Conservation (phyloP, 2,888 invertebrate genomes). For the Auanema freiburgensis region DNA sequence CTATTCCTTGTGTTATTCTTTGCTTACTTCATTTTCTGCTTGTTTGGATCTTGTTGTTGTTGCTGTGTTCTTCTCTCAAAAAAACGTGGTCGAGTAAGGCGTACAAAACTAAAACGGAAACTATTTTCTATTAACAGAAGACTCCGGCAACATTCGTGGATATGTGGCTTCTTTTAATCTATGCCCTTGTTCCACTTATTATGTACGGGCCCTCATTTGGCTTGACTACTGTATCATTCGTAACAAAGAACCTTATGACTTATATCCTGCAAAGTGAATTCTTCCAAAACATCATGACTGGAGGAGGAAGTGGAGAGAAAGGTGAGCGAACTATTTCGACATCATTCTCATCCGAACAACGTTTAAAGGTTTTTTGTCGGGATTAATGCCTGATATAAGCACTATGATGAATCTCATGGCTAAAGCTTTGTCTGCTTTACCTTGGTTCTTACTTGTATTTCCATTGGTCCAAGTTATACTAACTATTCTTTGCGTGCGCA, state of each 20-base stretch:
- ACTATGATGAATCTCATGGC: conserved; percentile 33
- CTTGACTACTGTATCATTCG: conserved; percentile 35
- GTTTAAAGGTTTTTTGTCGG: background rate
- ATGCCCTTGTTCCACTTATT: conserved; percentile 32
- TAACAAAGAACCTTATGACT: background rate
- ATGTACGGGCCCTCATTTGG: conserved; percentile 43
- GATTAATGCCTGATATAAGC: background rate
- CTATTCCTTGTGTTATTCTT: conserved; percentile 35
- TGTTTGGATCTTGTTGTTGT: conserved; percentile 43
- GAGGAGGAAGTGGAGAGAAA: too few species aligned
- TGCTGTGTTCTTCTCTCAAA: conserved; percentile 26
- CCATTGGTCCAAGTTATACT: conserved; percentile 39
- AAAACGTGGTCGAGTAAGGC: conserved; percentile 23
- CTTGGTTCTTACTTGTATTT: conserved; percentile 45
- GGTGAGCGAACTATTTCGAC: too few species aligned
- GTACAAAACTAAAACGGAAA: background rate
- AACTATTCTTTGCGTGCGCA: conserved; percentile 34
- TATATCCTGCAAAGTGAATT: too few species aligned
- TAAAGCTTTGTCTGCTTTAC: conserved; percentile 34
- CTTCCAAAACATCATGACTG: too few species aligned
- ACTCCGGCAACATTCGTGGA: conserved; percentile 32
- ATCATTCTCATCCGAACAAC: background rate
- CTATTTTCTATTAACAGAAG: conserved; percentile 20
- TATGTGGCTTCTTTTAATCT: conserved; percentile 44
- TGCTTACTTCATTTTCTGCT: conserved; percentile 41